Percentiles rank a stretch among this genome's conserved stretches.
phyloP scores from a whole-genome alignment of 2,888 invertebrate genomes.

The Napeogenes sylphis region DNA sequence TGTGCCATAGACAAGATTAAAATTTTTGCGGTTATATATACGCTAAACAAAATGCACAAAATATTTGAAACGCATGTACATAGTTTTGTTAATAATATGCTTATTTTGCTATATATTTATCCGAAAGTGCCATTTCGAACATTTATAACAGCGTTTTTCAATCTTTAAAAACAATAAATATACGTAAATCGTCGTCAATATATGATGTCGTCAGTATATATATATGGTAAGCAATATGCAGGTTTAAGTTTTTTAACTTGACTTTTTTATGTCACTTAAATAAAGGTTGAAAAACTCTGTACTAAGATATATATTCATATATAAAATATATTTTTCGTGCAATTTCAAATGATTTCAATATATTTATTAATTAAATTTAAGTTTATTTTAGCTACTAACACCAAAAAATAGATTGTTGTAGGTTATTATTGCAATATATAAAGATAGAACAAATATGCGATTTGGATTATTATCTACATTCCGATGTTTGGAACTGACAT shows the following conservation, averaged over 20 bases:
- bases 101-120: conserved; percentile 64
- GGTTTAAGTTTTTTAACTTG: too few relatives aligned
- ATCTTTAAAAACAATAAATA: too few relatives aligned
- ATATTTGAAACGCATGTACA: conserved; percentile 34
- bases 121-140: conserved; percentile 64
- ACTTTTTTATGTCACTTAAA: too few relatives aligned
- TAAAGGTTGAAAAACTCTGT: too few relatives aligned
- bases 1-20: conserved; percentile 65
- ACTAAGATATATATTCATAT: conserved; percentile 33
- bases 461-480: conserved; percentile 22
- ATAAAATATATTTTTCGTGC: conserved; percentile 49
- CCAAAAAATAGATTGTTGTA: conserved; percentile 66
- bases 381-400: conserved; percentile 71
- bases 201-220: too few relatives aligned
- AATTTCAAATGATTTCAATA: conserved; percentile 56
- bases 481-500: conserved; percentile 25
- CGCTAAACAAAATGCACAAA: conserved; percentile 41
- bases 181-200: too few relatives aligned
- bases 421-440: conserved; percentile 29
- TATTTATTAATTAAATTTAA: conserved; percentile 61
- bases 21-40: conserved; percentile 40
- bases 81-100: conserved; percentile 42
- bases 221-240: too few relatives aligned
- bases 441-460: conserved; percentile 21
- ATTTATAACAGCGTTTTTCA: conserved; percentile 16